Evolutionary conservation across 2,888 invertebrate species (phyloP), one percentile per base, ranked within the genome.

Genomic region (Agriopis leucophaearia): DNA sequence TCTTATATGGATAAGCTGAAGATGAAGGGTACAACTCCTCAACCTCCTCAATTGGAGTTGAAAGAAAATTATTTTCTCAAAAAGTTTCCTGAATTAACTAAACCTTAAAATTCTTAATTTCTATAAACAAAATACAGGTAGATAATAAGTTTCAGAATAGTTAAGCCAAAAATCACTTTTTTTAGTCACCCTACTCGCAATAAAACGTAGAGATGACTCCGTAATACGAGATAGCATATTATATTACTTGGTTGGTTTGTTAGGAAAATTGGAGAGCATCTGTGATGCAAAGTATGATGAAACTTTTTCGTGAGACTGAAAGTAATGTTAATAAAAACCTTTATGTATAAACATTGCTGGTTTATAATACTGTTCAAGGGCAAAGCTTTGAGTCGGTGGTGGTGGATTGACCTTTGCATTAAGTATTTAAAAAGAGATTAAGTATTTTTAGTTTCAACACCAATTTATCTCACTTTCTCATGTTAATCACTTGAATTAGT

Each of bases 211-310:
- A 81, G 81, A 85, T 87, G 81, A 86, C 80, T 84, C 75, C 75
- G 80, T 83, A 79, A 72, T 66, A 78, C 79, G 71, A 58, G 76
- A 75, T 74, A 78, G 85, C 86, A 87, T 86, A 88, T 89, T 88
- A 88, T 89, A 88, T 90, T 86, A 88, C 80, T 78, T 88, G 90
- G 88, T 87, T 88, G 85, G 86, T 85, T 91, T 88, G 82, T 75
- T 85, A 84, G 86, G 88, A 89, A 90, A 88, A 4, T 90, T 91
- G 90, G 88, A 84, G 78, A 82, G 81, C 85, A 88, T 88, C 84
- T 87, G 87, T 79, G 80, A 82, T 84, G 78, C 79, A 81, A 72
- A 83, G 82, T 82, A 77, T 74, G 74, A 75, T 78, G 66, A 68
- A 71, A 73, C 64, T 69, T 75, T 42, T 69, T 66, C 55, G 47